Conservation (phyloP, 2,797 vertebrate species). For the Aselliscus stoliczkanus region DNA sequence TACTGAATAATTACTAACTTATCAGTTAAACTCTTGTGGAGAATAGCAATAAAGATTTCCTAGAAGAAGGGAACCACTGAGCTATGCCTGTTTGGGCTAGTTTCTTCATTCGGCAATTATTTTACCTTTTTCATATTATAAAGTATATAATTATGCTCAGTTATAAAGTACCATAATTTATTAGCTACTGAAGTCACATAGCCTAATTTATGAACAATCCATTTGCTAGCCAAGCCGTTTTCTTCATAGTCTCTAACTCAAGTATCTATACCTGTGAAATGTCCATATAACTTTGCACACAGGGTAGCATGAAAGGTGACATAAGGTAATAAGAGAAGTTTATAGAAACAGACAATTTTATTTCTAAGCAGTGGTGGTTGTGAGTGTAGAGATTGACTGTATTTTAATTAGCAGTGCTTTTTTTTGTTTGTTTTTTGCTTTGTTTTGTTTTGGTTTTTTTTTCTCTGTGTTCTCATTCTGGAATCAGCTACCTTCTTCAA, state of each 20-base stretch:
- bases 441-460: not conserved
- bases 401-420: not conserved
- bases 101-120: not conserved
- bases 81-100: not conserved
- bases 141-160: not conserved
- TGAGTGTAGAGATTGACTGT: not conserved
- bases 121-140: not conserved
- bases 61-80: not conserved
- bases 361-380: not conserved
- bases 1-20: not conserved
- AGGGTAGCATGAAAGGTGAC: not conserved
- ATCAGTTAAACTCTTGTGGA: not conserved
- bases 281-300: not conserved
- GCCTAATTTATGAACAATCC: not conserved
- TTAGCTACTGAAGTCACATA: not conserved
- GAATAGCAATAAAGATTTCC: not conserved
- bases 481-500: not conserved
- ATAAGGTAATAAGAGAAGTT: not conserved
- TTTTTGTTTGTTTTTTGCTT: not conserved
- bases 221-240: not conserved
- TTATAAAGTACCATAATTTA: not conserved
- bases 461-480: not conserved
- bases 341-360: not conserved
- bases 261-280: not conserved
- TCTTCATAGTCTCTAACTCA: not conserved